Evolutionary conservation across 2,888 invertebrate genomes (phyloP), one percentile per base, ranked within the genome.

Genomic region (Amiota communis): DNA sequence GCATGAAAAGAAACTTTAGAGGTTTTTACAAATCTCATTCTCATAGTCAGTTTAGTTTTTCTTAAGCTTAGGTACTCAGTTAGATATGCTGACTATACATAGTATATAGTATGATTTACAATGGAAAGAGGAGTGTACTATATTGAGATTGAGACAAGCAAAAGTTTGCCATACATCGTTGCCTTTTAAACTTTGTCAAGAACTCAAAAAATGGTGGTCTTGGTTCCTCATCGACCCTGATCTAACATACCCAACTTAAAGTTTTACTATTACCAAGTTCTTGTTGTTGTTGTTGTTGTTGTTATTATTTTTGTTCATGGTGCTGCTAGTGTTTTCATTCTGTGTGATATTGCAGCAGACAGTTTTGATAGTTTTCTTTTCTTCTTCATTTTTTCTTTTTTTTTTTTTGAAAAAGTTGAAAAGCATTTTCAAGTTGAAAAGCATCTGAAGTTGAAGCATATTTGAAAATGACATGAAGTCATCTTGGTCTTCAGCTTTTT

Each of bases 361-460:
- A 83, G 78, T 82, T 82, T 79, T 77, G 79, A 80, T 79, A 78
- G 83, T 77, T 79, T 75, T 69, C 36, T 36, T 36, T 36, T 36
- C 36, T 36, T 36, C 0, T 6, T 36, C 3, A 1, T 36, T 36
- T 36, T 36, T 36, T 36, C 6, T 36, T 36, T 36, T 36, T 36
- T 6, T 36, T 36, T 36, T 36, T 2, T 2, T 71, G 23, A 74
- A 63, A 36, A 78, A 78, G 77, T 78, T 81, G 79, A 72, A 76
- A 74, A 70, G 76, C 75, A 71, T 74, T 61, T 76, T 63, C 23
- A 59, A 47, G 36, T 53, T 53, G 71, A 71, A 76, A 74, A 78
- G 81, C 78, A 80, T 36, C 72, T 67, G 72, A 72, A 72, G 70
- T 71, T 75, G 75, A 75, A 77, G 69, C 71, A 69, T 63, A 72